Conservation (phyloP, 2,113 vertebrate species). For the Chascanopsetta lugubris region DNA sequence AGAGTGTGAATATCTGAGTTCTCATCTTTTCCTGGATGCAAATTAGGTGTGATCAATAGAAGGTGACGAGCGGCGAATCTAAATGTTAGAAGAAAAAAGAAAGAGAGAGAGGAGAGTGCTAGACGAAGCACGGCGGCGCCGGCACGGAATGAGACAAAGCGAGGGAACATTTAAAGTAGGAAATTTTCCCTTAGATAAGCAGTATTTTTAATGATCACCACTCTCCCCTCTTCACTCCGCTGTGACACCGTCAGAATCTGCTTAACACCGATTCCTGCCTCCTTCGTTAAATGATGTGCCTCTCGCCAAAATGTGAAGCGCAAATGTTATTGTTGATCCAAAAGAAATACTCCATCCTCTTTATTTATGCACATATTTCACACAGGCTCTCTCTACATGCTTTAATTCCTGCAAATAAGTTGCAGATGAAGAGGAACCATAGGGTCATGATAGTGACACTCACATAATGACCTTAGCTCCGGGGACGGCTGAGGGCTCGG, state of each 20-base stretch:
- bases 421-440: constrained; percentile 62
- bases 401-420: constrained; percentile 66
- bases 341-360: constrained; percentile 36
- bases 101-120: constrained; percentile 67
- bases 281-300: constrained; percentile 52
- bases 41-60: constrained; percentile 98
- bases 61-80: constrained; percentile 81
- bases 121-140: constrained; percentile 69
- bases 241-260: constrained; percentile 60
- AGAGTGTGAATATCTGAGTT: constrained; percentile 93
- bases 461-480: constrained; percentile 73
- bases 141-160: constrained; percentile 73
- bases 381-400: neutral
- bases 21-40: constrained; percentile 93
- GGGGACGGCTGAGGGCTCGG: constrained; percentile 61
- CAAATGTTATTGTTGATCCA: constrained; percentile 69
- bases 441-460: constrained; percentile 63
- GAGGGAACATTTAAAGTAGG: constrained; percentile 76
- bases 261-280: constrained; percentile 68
- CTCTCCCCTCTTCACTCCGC: constrained; percentile 41
- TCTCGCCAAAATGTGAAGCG: constrained; percentile 29
- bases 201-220: constrained; percentile 81
- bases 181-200: constrained; percentile 82
- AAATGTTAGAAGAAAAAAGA: constrained; percentile 61
- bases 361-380: constrained; percentile 28